Percentiles rank a stretch among this genome's conserved stretches.
phyloP scores from a whole-genome alignment of 1,140 invertebrate genomes.

The Habropoda laboriosa region DNA sequence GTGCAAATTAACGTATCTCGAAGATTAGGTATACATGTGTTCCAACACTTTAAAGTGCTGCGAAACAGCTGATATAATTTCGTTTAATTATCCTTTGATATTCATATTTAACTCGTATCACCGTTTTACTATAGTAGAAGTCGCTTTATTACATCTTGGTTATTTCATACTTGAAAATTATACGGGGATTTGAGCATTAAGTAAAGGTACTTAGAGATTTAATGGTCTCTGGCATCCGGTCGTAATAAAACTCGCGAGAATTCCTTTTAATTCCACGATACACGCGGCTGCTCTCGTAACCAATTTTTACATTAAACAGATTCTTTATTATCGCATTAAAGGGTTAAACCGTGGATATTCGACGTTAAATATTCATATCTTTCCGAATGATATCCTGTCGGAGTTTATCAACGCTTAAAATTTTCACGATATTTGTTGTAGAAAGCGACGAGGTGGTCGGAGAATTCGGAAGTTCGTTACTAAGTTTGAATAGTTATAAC shows the following conservation, averaged over 20 bases:
- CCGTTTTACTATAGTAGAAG: too few species aligned
- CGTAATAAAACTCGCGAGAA: neutral
- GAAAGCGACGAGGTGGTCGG: neutral
- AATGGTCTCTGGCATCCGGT: neutral
- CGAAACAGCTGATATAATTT: neutral
- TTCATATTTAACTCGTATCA: too few species aligned
- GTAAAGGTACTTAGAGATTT: neutral
- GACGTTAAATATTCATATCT: slow-evolving; percentile 7
- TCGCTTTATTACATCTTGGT: too few species aligned
- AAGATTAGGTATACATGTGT: too few species aligned
- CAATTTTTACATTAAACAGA: neutral
- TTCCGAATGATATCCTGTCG: neutral
- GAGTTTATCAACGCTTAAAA: neutral
- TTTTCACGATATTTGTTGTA: neutral
- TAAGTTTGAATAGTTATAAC: slow-evolving; percentile 2
- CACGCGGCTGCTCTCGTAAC: neutral
- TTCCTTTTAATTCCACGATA: neutral
- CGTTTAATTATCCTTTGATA: neutral
- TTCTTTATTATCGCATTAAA: neutral
- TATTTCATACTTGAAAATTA: too few species aligned
- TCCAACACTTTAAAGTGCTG: too few species aligned
- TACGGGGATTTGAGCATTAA: neutral
- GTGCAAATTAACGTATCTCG: too few species aligned
- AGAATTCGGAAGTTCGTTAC: slow-evolving; percentile 3
- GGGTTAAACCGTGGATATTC: neutral